Conservation (phyloP, 2,888 invertebrate genomes). For the Bombylius discolor region DNA sequence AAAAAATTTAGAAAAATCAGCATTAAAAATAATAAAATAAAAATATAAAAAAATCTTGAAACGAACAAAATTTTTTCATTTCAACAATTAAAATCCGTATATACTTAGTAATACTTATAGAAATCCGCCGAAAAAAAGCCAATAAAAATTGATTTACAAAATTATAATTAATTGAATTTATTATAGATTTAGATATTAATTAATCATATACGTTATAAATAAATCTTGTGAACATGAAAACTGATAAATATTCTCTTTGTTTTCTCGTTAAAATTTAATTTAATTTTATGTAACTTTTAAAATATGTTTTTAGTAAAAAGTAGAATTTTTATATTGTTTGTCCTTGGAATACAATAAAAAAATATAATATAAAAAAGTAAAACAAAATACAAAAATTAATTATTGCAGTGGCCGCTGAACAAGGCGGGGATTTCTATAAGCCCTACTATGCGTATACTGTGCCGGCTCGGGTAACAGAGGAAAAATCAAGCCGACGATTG, state of each 20-base stretch:
- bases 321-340: not conserved
- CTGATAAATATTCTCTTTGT: too few relatives aligned
- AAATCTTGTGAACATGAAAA: too few relatives aligned
- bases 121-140: constrained; percentile 25
- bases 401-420: constrained; percentile 73
- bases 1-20: constrained; percentile 2
- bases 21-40: constrained; percentile 13
- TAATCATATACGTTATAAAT: too few relatives aligned
- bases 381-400: constrained; percentile 20
- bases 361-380: constrained; percentile 15
- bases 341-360: constrained; percentile 10
- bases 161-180: constrained; percentile 36
- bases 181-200: constrained; percentile 21
- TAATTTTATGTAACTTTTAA: too few relatives aligned
- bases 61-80: constrained; percentile 4
- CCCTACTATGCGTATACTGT: constrained; percentile 57
- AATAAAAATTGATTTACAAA: too few relatives aligned
- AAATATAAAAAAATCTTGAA: constrained; percentile 29
- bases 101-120: constrained; percentile 30
- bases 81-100: constrained; percentile 4
- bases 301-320: too few relatives aligned
- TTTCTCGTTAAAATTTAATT: too few relatives aligned
- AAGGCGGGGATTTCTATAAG: constrained; percentile 76
- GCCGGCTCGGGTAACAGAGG: constrained; percentile 47
- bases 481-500: constrained; percentile 53